Percentiles rank a stretch among this genome's conserved stretches.
phyloP scores from a whole-genome alignment of 2,888 invertebrate species.

The Aleiodes leptofemur region DNA sequence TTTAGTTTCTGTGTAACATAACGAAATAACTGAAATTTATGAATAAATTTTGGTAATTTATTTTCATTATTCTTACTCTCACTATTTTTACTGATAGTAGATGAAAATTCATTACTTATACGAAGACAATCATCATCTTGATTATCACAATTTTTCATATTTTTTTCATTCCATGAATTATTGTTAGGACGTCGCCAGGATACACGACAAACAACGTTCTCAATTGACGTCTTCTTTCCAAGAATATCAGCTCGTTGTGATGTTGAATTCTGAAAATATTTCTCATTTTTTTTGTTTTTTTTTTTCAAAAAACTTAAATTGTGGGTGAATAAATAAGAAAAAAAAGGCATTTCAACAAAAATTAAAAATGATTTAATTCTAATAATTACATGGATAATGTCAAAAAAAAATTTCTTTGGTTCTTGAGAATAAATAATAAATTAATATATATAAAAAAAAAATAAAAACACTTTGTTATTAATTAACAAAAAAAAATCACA shows the following conservation, averaged over 20 bases:
- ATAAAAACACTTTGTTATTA: not conserved
- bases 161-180: constrained; percentile 8
- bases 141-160: constrained; percentile 11
- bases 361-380: not conserved
- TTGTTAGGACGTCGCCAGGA: constrained; percentile 52
- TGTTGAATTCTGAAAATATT: constrained; percentile 7
- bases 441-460: not conserved
- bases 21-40: constrained; percentile 6
- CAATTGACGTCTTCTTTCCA: constrained; percentile 51
- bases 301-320: not conserved
- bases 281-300: constrained; percentile 14
- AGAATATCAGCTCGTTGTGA: constrained; percentile 24
- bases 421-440: no score
- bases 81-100: constrained; percentile 35
- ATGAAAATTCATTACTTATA: constrained; percentile 39
- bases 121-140: constrained; percentile 32
- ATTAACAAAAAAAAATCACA: not conserved
- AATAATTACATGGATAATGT: no score
- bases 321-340: not conserved
- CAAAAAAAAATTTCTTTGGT: no score
- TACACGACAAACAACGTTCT: constrained; percentile 53
- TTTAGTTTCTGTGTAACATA: not conserved
- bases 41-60: not conserved
- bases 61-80: constrained; percentile 43
- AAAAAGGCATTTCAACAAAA: not conserved